These are phyloP conservation scores for Mythimna loreyi DNA, from an alignment of 2,888 invertebrate genomes.

Conservation along the genomic window DNA sequence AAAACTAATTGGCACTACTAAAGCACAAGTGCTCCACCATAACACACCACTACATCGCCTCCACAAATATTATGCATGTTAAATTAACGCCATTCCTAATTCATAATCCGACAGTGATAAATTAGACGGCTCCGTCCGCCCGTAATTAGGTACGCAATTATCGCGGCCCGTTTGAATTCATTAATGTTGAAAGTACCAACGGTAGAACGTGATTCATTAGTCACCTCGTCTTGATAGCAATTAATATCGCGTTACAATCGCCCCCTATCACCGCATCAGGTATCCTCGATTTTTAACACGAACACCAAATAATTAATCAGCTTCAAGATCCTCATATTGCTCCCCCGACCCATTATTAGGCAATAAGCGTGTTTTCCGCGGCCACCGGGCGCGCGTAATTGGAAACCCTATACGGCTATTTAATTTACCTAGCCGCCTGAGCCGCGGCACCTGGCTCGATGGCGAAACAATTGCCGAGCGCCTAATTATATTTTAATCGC, in stretches of 20 bases:
- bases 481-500: constrained; percentile 91
- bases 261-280: constrained; percentile 54
- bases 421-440: constrained; percentile 86
- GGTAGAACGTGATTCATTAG: constrained; percentile 86
- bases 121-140: constrained; percentile 85
- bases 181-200: constrained; percentile 84
- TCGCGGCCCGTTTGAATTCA: constrained; percentile 89
- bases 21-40: constrained; percentile 62
- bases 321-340: constrained; percentile 80
- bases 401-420: constrained; percentile 88
- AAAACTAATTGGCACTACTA: constrained; percentile 22
- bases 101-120: constrained; percentile 90
- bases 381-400: constrained; percentile 82
- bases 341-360: constrained; percentile 85
- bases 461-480: constrained; percentile 89
- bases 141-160: constrained; percentile 90
- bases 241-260: constrained; percentile 83
- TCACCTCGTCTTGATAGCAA: constrained; percentile 82
- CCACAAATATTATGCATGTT: constrained; percentile 88
- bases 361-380: constrained; percentile 85
- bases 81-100: constrained; percentile 88
- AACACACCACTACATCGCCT: constrained; percentile 70
- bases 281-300: constrained; percentile 73
- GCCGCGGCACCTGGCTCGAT: constrained; percentile 88
- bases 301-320: constrained; percentile 82